phyloP scores from a whole-genome alignment of 2,888 invertebrate species.

The Sphaeridia pumilis region DNA sequence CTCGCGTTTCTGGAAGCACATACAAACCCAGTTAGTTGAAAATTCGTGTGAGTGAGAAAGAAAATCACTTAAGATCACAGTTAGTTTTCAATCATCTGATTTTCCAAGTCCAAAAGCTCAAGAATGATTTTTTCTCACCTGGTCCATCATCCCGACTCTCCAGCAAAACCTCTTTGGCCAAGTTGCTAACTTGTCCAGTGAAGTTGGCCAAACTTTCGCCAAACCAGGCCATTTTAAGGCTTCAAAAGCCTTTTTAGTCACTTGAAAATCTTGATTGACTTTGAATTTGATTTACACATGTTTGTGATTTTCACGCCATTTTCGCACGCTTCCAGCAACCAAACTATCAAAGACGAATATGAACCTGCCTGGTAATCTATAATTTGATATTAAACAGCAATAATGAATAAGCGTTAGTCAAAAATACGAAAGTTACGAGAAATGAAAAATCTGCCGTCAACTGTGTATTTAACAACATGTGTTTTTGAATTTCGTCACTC shows the following conservation, averaged over 20 bases:
- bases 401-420: too few species aligned
- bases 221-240: conserved; percentile 44
- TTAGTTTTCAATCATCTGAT: conserved; percentile 5
- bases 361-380: too few species aligned
- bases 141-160: conserved; percentile 55
- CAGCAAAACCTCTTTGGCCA: conserved; percentile 77
- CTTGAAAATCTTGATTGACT: too few species aligned
- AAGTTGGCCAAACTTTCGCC: conserved; percentile 47
- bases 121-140: conserved; percentile 40
- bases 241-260: too few species aligned
- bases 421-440: background rate
- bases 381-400: too few species aligned
- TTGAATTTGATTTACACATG: too few species aligned
- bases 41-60: background rate
- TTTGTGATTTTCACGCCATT: too few species aligned
- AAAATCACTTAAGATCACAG: background rate
- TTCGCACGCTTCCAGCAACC: too few species aligned
- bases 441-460: background rate
- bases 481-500: background rate
- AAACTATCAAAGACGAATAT: too few species aligned
- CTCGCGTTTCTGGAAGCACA: background rate
- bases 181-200: conserved; percentile 72
- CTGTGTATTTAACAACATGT: background rate
- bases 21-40: background rate
- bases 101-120: conserved; percentile 1